Base-by-base conservation (phyloP, 1,140 invertebrate species). In the Bombus consobrinus region DNA sequence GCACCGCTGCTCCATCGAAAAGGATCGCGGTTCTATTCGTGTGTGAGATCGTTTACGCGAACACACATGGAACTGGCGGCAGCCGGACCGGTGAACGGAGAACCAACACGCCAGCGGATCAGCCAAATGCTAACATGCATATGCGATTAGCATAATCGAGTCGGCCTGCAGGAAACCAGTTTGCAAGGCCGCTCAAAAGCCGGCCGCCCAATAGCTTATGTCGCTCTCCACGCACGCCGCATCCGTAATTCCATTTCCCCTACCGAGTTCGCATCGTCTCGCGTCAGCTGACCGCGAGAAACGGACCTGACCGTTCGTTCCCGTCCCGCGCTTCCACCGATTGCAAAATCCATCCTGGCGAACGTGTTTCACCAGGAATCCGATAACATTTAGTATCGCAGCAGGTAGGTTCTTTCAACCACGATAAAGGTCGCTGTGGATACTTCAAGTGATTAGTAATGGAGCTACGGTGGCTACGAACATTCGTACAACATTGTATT, bases 61-160 rank as follows among this genome's bases (percentile, higher is more conserved):
- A 28, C 41, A 79, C 71, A 64, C 75, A 41, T 12, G 0, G 12
- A 32, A 32, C 2, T 6, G 39, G 8, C 28, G 39, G 80, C 57
- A 25, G 57, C 12, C 80, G n/a, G 64, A 59, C 64, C 77, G 77
- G 83, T 85, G 76, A 85, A 85, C 83, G 83, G 83, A 71, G 75
- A 80, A 80, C 83, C 64, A 68, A 85, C 83, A 85, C 83, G 88
- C 83, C 85, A 69, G 81, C 82, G 73, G 91, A 94, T 94, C 93
- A 91, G 91, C 91, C 91, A 92, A 93, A 94, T 94, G 92, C 92
- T 93, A 94, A 93, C 93, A 93, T 92, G 92, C 92, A 94, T 94
- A 94, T 93, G 90, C 90, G 93, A 95, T 95, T 95, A 95, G 92
- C 94, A 95, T 95, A 95, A 95, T 95, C 94, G 94, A 94, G 93